Evolutionary conservation across 2,113 vertebrate species (phyloP).

Genomic region (Periophthalmodon schlosseri): DNA sequence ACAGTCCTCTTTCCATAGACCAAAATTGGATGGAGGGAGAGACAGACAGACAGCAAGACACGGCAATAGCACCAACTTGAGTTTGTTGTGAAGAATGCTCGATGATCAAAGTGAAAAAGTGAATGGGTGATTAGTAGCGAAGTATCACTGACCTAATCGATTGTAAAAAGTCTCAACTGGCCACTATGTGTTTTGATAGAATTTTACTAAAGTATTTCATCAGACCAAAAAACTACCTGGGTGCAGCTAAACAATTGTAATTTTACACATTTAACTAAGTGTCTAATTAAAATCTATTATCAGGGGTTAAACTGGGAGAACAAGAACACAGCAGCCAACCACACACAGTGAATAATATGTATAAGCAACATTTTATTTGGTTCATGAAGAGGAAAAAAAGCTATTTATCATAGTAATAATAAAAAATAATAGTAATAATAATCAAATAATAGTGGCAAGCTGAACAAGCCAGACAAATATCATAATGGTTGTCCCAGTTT

Average conservation of each 20-base stretch:
- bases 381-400: constrained; percentile 62
- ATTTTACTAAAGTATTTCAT: background rate
- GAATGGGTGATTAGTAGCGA: constrained; percentile 11
- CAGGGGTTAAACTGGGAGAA: constrained; percentile 72
- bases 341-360: constrained; percentile 52
- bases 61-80: constrained; percentile 66
- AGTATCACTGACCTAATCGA: constrained; percentile 22
- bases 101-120: background rate
- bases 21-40: constrained; percentile 40
- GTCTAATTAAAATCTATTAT: constrained; percentile 25
- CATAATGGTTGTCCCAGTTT: constrained; percentile 54
- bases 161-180: constrained; percentile 13
- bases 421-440: background rate
- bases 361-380: constrained; percentile 65
- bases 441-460: background rate
- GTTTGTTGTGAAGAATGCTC: constrained; percentile 20
- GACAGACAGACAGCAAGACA: constrained; percentile 20
- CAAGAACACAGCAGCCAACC: constrained; percentile 52
- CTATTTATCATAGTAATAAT: background rate
- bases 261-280: background rate
- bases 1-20: constrained; percentile 13
- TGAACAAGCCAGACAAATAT: constrained; percentile 27
- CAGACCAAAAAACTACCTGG: background rate
- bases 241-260: constrained; percentile 7
- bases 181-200: constrained; percentile 23